Percentiles rank a stretch among this genome's conserved stretches.
phyloP scores from a whole-genome alignment of 2,797 vertebrate genomes.

The Aulostomus chinensis region DNA sequence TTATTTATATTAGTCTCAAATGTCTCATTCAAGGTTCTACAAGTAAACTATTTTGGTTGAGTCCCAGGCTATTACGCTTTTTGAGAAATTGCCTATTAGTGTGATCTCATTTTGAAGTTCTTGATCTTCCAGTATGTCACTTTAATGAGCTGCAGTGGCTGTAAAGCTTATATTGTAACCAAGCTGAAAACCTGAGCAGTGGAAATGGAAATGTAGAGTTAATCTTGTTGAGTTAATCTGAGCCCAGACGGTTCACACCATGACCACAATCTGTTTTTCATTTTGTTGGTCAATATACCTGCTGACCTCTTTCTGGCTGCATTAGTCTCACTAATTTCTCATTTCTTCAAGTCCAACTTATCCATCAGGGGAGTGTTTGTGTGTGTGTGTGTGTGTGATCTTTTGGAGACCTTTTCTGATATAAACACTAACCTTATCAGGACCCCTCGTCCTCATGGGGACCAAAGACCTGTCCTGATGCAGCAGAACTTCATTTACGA shows the following conservation, averaged over 20 bases:
- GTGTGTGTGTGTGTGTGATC: no score
- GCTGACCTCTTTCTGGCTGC: not conserved
- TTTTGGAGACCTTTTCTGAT: no score
- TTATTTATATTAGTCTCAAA: not conserved
- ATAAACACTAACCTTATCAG: no score
- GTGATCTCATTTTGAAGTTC: not conserved
- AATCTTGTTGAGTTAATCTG: conserved; percentile 1
- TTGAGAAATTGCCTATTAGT: not conserved
- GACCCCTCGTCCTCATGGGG: no score
- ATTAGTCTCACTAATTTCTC: not conserved
- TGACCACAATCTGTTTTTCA: no score
- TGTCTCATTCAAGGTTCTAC: not conserved
- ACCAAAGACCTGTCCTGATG: no score
- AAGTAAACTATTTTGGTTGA: not conserved
- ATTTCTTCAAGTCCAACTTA: no score
- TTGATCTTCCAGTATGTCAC: not conserved
- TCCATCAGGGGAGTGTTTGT: no score
- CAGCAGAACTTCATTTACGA: no score
- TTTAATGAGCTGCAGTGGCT: not conserved
- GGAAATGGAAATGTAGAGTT: not conserved
- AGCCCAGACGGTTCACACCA: conserved; percentile 16
- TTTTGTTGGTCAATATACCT: no score
- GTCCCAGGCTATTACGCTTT: not conserved
- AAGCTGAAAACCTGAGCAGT: no score
- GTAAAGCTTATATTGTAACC: no score